Conservation (phyloP, 2,888 invertebrate genomes). For the Stegana nigrithorax region DNA sequence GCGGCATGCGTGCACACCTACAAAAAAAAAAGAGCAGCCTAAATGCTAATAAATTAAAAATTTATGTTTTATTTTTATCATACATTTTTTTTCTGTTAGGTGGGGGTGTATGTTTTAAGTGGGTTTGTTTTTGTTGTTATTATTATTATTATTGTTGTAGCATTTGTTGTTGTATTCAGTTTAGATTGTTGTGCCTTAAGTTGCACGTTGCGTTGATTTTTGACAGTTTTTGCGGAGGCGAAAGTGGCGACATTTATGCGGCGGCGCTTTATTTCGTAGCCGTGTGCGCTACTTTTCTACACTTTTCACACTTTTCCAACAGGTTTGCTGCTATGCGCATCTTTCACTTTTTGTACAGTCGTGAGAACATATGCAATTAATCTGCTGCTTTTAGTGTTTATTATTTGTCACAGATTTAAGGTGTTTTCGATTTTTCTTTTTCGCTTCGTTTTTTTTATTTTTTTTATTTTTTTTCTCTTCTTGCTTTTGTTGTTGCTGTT, state of each 20-base stretch:
- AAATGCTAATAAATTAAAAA: constrained; percentile 60
- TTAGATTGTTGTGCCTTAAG: too few relatives aligned
- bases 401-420: constrained; percentile 53
- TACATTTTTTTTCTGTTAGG: background rate
- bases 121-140: background rate
- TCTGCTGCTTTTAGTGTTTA: constrained; percentile 55
- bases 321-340: too few relatives aligned
- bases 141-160: too few relatives aligned
- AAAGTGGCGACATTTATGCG: background rate
- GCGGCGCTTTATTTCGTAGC: background rate
- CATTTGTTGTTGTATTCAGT: constrained; percentile 5
- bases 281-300: background rate
- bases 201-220: constrained; percentile 23
- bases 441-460: too few relatives aligned
- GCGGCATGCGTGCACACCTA: constrained; percentile 12
- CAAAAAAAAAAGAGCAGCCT: too few relatives aligned
- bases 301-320: background rate
- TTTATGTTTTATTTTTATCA: constrained; percentile 40
- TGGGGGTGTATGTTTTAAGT: too few relatives aligned
- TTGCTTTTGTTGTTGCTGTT: too few relatives aligned
- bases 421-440: too few relatives aligned
- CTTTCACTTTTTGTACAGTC: background rate
- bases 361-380: constrained; percentile 60
- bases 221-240: constrained; percentile 27
- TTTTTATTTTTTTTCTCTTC: too few relatives aligned